Evolutionary conservation across 2,888 invertebrate genomes (phyloP).

Genomic region (Dysmachus trigonus): DNA sequence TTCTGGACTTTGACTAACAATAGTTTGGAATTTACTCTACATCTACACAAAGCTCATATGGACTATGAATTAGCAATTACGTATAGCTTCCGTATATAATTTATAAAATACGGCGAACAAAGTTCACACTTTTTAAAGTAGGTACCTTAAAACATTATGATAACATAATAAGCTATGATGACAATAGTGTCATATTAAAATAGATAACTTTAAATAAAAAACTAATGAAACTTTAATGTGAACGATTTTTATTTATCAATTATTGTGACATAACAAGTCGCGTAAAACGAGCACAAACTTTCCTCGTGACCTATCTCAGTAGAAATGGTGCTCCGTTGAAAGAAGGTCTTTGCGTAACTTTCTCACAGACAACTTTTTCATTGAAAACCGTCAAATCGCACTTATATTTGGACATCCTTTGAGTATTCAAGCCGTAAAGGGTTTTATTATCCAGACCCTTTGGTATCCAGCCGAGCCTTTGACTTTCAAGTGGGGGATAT

Average conservation of each 20-base stretch:
- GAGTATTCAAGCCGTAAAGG: background rate
- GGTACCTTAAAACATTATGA: too few species aligned
- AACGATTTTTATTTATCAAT: background rate
- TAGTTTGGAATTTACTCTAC: too few species aligned
- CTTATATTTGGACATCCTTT: constrained; percentile 55
- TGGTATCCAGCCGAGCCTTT: constrained; percentile 61
- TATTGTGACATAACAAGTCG: background rate
- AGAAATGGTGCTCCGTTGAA: constrained; percentile 59
- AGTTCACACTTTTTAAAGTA: too few species aligned
- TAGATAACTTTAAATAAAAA: too few species aligned
- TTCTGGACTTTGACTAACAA: too few species aligned
- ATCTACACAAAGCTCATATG: too few species aligned
- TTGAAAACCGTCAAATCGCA: constrained; percentile 60
- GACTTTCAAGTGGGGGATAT: constrained; percentile 57
- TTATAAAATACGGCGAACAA: too few species aligned
- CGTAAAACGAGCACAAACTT: background rate
- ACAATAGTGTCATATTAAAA: too few species aligned
- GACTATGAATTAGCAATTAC: too few species aligned
- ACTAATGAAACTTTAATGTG: background rate
- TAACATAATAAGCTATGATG: too few species aligned
- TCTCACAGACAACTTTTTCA: constrained; percentile 57
- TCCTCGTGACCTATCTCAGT: constrained; percentile 48
- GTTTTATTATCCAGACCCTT: background rate
- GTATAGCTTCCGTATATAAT: too few species aligned
- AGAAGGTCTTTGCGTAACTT: constrained; percentile 57